Evolutionary conservation across 2,113 vertebrate genomes (phyloP), one percentile per base, ranked within the genome.

Genomic region (Chloropsis hardwickii): DNA sequence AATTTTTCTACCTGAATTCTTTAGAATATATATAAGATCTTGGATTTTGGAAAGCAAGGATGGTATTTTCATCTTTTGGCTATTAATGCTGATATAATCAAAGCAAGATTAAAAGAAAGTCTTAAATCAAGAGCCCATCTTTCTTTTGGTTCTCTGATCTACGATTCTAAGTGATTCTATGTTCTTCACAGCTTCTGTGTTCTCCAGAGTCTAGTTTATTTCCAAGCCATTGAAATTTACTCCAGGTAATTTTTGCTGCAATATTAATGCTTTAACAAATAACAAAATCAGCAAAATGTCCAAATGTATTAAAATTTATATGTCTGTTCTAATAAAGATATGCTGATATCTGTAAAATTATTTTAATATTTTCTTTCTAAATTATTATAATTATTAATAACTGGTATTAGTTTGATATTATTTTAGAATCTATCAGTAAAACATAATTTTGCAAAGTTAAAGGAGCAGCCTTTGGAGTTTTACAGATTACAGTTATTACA

Each of bases 301-400:
- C 31, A 39, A 39, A 53, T 40, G 1, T 42, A 23, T 74, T 56
- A 42, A 57, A 42, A 70, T 23, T 13, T 54, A 16, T 54, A 10
- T 48, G 2, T 60, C 3, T 51, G 9, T 82, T 66, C 6, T 81
- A 27, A 61, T 33, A 78, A 85, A 25, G 11, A 40, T 53, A 18
- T 13, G 3, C 14, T 51, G 22, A 85, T 10, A 64, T 31, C 6
- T 0, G 0, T 64, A 54, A 64, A 39, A 39, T 15, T 53, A 16
- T 17, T 42, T 44, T 15, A 58, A 2, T 64, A 69, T 22, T 73
- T 48, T 31, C 5, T 28, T 4, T n/a, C 17, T 16, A 21, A 31
- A 18, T 47, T 28, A 17, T 29, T 42, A 3, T 12, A 16, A 44
- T 56, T 77, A 31, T 5, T 53, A 45, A 12, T n/a, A 69, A 4